Percentiles rank a stretch among this genome's conserved stretches.
phyloP scores from a whole-genome alignment of 2,113 vertebrate species.

The Ceyx margarethae region DNA sequence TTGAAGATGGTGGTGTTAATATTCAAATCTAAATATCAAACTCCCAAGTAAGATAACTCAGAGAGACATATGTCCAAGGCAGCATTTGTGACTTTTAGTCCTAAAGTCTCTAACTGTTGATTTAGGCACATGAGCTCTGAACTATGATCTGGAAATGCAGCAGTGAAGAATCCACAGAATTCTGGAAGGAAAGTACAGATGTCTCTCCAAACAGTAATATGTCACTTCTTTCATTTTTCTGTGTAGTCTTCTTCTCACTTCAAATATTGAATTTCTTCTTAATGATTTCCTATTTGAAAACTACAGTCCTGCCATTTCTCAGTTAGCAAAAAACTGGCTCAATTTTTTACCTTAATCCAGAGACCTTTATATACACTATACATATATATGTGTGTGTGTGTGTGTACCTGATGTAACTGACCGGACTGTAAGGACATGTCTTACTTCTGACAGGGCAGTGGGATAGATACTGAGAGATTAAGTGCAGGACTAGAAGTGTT shows the following conservation, averaged over 20 bases:
- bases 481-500: neutral
- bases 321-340: neutral
- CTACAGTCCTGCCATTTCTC: neutral
- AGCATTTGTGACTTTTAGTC: constrained; percentile 53
- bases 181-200: constrained; percentile 38
- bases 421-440: neutral
- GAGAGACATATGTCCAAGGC: constrained; percentile 62
- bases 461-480: neutral
- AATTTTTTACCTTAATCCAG: neutral
- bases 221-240: neutral
- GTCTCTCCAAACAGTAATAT: constrained; percentile 17
- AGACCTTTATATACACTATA: neutral
- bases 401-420: neutral
- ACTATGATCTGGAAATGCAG: constrained; percentile 46
- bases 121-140: constrained; percentile 58
- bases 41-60: constrained; percentile 62
- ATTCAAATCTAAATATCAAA: constrained; percentile 65
- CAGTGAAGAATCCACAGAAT: constrained; percentile 50
- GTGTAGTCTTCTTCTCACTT: neutral
- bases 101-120: constrained; percentile 48
- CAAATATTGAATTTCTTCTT: neutral
- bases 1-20: constrained; percentile 23
- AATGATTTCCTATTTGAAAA: too few species aligned
- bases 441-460: neutral
- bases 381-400: too few species aligned